phyloP scores from a whole-genome alignment of 2,113 vertebrate genomes.

The Eleginops maclovinus region DNA sequence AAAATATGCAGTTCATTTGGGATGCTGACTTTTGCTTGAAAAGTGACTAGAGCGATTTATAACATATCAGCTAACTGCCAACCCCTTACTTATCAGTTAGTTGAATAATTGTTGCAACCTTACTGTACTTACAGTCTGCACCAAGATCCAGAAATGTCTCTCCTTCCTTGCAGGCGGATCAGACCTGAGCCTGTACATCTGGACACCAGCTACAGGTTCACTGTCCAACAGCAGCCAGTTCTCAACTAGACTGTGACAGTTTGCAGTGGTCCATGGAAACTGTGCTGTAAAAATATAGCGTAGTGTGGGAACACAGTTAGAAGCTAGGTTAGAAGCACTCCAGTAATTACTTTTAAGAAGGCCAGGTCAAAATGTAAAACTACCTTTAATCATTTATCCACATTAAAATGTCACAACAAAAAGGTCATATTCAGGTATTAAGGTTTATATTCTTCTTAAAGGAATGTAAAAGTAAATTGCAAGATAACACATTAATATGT shows the following conservation, averaged over 20 bases:
- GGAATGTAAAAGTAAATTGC: neutral
- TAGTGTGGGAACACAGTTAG: neutral
- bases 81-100: neutral
- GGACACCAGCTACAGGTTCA: constrained; percentile 10
- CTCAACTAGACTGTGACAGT: neutral
- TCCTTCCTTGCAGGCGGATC: constrained; percentile 5
- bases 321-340: neutral
- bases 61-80: neutral
- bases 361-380: neutral
- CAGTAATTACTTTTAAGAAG: neutral
- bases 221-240: constrained; percentile 2
- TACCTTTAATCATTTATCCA: neutral
- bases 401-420: neutral
- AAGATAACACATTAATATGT: neutral
- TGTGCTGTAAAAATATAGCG: neutral
- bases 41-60: neutral
- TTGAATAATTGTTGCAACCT: neutral
- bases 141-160: neutral
- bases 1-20: neutral
- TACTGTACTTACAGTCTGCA: neutral
- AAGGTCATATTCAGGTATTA: neutral
- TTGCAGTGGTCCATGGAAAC: neutral
- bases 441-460: neutral
- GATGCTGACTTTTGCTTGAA: neutral
- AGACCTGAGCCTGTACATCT: constrained; percentile 16